Evolutionary conservation across 2,888 invertebrate species (phyloP).

Genomic region (Apoda limacodes): DNA sequence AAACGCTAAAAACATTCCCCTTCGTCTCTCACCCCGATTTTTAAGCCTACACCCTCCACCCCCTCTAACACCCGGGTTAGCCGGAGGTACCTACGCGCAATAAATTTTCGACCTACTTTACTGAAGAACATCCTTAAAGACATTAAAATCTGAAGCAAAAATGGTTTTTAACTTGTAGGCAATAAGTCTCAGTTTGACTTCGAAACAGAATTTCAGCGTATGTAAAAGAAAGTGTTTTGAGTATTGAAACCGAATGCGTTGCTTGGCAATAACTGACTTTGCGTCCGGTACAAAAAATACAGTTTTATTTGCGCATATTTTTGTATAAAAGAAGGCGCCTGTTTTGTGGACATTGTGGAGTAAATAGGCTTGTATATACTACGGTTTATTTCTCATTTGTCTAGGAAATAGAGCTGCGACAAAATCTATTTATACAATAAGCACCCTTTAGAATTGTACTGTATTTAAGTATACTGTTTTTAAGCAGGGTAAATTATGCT

Average conservation of each 20-base stretch:
- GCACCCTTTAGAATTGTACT: too few relatives aligned
- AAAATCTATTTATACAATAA: slow-evolving; percentile 57
- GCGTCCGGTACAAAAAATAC: slow-evolving; percentile 26
- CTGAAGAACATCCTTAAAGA: too few relatives aligned
- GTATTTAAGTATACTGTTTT: too few relatives aligned
- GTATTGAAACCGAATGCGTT: slow-evolving; percentile 42
- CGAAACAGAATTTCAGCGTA: slow-evolving; percentile 37
- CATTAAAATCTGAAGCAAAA: too few relatives aligned
- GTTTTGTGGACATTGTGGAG: slow-evolving; percentile 43
- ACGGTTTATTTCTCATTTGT: slow-evolving; percentile 66
- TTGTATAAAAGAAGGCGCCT: slow-evolving; percentile 54
- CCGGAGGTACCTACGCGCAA: slow-evolving; percentile 69
- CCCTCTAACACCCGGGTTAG: slow-evolving; percentile 67
- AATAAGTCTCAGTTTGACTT: too few relatives aligned
- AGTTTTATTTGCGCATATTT: slow-evolving; percentile 28
- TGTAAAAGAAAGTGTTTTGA: slow-evolving; percentile 54
- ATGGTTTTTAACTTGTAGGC: too few relatives aligned
- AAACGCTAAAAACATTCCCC: slow-evolving; percentile 67
- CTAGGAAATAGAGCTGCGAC: slow-evolving; percentile 50
- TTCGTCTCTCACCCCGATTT: slow-evolving; percentile 60
- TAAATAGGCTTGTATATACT: slow-evolving; percentile 62
- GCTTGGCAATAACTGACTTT: slow-evolving; percentile 47
- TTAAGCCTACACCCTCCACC: slow-evolving; percentile 64
- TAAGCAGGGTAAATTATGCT: too few relatives aligned
- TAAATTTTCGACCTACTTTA: slow-evolving; percentile 70